A percentile compares a stretch with the other conserved stretches of the same genome.
Conservation (phyloP, 2,113 vertebrate genomes). For the Redunca redunca region DNA sequence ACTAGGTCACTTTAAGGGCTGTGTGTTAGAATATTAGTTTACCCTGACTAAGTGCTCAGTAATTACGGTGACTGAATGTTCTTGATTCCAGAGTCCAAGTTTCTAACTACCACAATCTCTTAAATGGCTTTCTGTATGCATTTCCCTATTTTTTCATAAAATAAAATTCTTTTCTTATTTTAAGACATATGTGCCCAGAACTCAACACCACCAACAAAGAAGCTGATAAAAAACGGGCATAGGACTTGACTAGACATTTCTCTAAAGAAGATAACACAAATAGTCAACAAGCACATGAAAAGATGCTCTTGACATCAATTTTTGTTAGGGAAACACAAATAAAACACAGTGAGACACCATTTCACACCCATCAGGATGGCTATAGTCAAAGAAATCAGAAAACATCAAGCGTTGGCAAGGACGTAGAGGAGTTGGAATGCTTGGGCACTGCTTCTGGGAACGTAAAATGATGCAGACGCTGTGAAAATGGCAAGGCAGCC, state of each 20-base stretch:
- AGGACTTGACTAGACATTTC: neutral
- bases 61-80: neutral
- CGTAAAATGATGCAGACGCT: accelerated
- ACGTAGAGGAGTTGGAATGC: neutral
- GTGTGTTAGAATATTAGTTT: neutral
- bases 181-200: neutral
- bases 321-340: neutral
- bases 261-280: neutral
- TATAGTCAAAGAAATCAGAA: neutral
- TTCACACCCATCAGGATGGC: neutral
- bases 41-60: neutral
- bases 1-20: neutral
- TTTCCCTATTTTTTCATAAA: neutral
- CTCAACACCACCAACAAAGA: neutral
- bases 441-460: neutral
- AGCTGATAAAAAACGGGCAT: neutral
- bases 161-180: neutral
- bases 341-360: neutral
- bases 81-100: neutral
- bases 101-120: neutral
- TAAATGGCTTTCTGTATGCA: neutral
- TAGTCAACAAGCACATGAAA: neutral
- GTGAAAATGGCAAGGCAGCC: neutral
- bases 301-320: neutral
- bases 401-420: neutral